Evolutionary conservation across 1,140 invertebrate genomes (phyloP), one percentile per base, ranked within the genome.

Genomic region (Megathymus violae): DNA sequence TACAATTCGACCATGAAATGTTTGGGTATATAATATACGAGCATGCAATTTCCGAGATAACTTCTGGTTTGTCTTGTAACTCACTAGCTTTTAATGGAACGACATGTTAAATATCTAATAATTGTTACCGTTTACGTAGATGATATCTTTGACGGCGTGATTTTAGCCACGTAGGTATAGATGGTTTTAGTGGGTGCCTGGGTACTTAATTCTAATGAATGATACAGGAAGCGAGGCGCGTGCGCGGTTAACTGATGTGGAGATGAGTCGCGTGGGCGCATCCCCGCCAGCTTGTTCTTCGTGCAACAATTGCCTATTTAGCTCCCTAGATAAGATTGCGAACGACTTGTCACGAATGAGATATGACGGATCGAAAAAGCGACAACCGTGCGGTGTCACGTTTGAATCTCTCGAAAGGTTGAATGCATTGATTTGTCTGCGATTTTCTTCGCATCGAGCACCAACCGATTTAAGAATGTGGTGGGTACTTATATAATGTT

Each of bases 231-330:
- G 76, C 69, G 50, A 44, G 69, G 64, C 81, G 81, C 84, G 82
- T 86, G 86, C 82, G 76, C 80, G 66, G 72, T 86, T 69, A 85
- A 76, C 70, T 82, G 81, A 82, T 83, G 78, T 74, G 47, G 68
- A 82, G 84, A 89, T 87, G 80, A 85, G 72, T 73, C 59, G 77
- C 74, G 86, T 89, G 78, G 86, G 86, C 78, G 83, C 80, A 81
- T 78, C 84, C 80, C 78, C 78, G 75, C 76, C 51, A 64, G 48
- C 62, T 80, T 67, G 71, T 85, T 88, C 64, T 69, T 68, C 78
- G 72, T 75, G 62, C 51, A 71, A 80, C 77, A 85, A 76, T 81
- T 80, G 74, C 47, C 71, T 64, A 65, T 63, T 67, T 44, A 54
- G 54, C 27, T 63, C 54, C 62, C 68, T 60, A 66, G 63, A 51